Evolutionary conservation across 1,140 invertebrate species (phyloP).

Genomic region (Apolygus lucorum): DNA sequence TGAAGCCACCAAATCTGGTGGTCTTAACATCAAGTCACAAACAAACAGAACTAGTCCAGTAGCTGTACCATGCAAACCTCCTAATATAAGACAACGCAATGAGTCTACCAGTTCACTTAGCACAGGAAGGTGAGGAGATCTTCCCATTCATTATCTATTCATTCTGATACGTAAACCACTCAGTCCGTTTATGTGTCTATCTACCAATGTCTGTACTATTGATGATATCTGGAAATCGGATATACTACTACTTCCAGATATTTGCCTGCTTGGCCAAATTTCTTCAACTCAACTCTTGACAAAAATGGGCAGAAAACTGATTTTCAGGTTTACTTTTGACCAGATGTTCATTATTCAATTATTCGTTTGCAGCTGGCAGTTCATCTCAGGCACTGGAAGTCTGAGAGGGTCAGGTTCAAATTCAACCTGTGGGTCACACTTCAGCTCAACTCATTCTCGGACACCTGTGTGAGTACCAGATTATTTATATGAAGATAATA

Average conservation of each 20-base stretch:
- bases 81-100: slow-evolving; percentile 45
- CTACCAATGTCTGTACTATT: too few relatives aligned
- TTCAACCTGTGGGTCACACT: slow-evolving; percentile 24
- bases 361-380: slow-evolving; percentile 60
- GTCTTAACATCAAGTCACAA: background rate
- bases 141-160: too few relatives aligned
- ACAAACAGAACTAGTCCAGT: slow-evolving; percentile 49
- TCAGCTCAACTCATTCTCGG: slow-evolving; percentile 23
- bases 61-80: slow-evolving; percentile 44
- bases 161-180: too few relatives aligned
- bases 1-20: slow-evolving; percentile 10
- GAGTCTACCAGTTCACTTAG: slow-evolving; percentile 48
- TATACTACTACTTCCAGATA: too few relatives aligned
- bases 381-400: slow-evolving; percentile 57
- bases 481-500: background rate
- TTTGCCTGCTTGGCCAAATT: too few relatives aligned
- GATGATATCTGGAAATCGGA: too few relatives aligned
- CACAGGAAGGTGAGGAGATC: slow-evolving; percentile 40
- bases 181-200: too few relatives aligned
- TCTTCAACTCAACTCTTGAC: too few relatives aligned
- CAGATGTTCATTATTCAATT: too few relatives aligned
- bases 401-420: slow-evolving; percentile 46
- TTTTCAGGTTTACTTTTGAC: too few relatives aligned
- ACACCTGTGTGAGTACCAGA: slow-evolving; percentile 21
- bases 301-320: too few relatives aligned